Base-by-base conservation (phyloP, 1,140 invertebrate species). In the Laodelphax striatellus region DNA sequence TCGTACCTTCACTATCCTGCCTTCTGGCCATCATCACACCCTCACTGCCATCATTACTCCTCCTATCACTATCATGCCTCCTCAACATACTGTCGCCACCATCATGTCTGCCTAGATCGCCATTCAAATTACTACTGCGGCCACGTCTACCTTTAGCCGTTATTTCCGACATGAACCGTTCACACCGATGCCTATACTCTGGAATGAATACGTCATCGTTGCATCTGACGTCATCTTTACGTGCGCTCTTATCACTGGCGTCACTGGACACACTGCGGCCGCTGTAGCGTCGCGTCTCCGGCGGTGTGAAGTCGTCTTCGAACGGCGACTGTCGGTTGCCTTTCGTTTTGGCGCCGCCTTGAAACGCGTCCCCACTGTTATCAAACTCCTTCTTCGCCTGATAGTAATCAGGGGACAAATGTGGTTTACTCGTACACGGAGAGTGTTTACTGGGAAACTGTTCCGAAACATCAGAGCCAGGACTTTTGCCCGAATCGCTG, bases 231-330 rank as follows among this genome's bases (percentile, higher is more conserved):
- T 60, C 59, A 19, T 60, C 59, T 55, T 22, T 43, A 57, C 62
- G 61, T 55, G 67, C 60, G 52, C 54, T 62, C 61, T 64, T 63
- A 42, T 69, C 68, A 62, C 66, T 73, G 16, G 70, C 58, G 44
- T 71, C 69, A 64, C 70, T 70, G 10, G 70, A 70, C n/a, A 66
- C 64, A 60, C 69, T 70, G 4, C 69, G 62, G 13, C 57, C 63
- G 52, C 61, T 65, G 16, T 56, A 62, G 31, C 64, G 61, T 28
- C 65, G 62, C 6, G 65, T 77, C 1, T 77, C 73, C 8, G 74
- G 75, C 5, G 81, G 78, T 0, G 82, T 82, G 63, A 87, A 81
- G 69, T 87, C 85, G 67, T 87, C 85, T 66, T 88, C 85, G 75
- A 87, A 87, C 62, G 81, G 76, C 9, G 81, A 82, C 6, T 79